phyloP scores from a whole-genome alignment of 1,140 invertebrate genomes.

The Littorina saxatilis region DNA sequence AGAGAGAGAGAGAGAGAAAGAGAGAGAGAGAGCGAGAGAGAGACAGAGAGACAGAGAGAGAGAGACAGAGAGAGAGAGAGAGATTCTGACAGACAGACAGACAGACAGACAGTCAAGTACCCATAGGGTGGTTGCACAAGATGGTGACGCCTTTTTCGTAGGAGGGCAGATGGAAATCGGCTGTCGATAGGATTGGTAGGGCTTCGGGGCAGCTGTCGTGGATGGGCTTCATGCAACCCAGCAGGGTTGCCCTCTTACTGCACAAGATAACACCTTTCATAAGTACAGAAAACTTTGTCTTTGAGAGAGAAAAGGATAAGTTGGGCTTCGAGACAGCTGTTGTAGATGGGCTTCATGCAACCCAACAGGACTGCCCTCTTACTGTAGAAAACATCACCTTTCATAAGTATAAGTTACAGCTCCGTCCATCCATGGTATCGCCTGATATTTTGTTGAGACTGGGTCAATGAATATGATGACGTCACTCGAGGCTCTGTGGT shows the following conservation, averaged over 20 bases:
- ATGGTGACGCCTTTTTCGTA: constrained; percentile 40
- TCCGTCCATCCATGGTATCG: too few species aligned
- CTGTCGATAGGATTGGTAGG: constrained; percentile 11
- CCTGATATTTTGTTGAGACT: too few species aligned
- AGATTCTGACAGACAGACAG: too few species aligned
- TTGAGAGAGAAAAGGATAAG: too few species aligned
- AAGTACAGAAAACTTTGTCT: too few species aligned
- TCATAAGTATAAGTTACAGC: too few species aligned
- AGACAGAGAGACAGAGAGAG: constrained; percentile 8
- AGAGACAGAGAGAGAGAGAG: too few species aligned
- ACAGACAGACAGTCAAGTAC: too few species aligned
- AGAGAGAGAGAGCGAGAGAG: too few species aligned
- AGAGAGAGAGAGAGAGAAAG: not conserved
- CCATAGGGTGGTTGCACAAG: constrained; percentile 34
- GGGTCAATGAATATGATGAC: too few species aligned
- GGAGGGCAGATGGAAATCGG: constrained; percentile 38
- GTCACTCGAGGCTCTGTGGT: too few species aligned
- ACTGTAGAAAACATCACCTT: constrained; percentile 2
- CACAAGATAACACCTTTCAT: not conserved
- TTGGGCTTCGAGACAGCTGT: constrained; percentile 39
- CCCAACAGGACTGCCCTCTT: constrained; percentile 30
- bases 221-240: constrained; percentile 34
- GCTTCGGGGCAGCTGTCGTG: constrained; percentile 41
- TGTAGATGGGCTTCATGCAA: constrained; percentile 32
- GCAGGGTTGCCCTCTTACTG: constrained; percentile 31